Evolutionary conservation across 2,797 vertebrate species (phyloP).

Genomic region (Helarctos malayanus): DNA sequence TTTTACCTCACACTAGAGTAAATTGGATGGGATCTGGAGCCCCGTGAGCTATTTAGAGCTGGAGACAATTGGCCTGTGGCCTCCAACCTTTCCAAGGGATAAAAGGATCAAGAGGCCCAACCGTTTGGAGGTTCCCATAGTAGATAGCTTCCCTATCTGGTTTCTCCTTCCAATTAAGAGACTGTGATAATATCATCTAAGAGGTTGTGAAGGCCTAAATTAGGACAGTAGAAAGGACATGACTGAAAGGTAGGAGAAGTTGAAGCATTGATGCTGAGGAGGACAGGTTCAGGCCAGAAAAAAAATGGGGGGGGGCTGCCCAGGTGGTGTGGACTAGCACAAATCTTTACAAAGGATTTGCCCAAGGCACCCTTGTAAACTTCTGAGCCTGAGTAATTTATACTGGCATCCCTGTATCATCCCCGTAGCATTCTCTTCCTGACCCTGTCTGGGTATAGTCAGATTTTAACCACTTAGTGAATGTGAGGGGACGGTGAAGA

Average conservation of each 20-base stretch:
- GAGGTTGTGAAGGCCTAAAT: background rate
- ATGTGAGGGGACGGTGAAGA: background rate
- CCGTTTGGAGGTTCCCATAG: background rate
- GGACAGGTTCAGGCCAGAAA: background rate
- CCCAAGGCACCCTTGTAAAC: background rate
- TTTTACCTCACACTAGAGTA: background rate
- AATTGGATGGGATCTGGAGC: constrained; percentile 6
- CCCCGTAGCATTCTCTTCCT: background rate
- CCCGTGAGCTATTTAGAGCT: background rate
- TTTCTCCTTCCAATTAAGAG: constrained; percentile 17
- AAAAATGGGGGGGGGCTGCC: background rate
- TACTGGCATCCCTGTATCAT: background rate
- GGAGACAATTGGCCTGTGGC: background rate
- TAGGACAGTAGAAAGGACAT: constrained; percentile 2
- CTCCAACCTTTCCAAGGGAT: background rate
- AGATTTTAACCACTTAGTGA: background rate
- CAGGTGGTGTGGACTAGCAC: background rate
- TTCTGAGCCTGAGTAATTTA: constrained; percentile 23
- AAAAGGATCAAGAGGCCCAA: background rate
- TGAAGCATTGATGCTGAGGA: background rate
- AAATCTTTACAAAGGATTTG: background rate
- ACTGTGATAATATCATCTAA: background rate
- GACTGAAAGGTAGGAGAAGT: background rate
- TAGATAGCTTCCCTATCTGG: background rate
- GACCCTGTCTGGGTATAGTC: background rate